Evolutionary conservation across 1,140 invertebrate genomes (phyloP).

Genomic region (Lepidurus couesii): DNA sequence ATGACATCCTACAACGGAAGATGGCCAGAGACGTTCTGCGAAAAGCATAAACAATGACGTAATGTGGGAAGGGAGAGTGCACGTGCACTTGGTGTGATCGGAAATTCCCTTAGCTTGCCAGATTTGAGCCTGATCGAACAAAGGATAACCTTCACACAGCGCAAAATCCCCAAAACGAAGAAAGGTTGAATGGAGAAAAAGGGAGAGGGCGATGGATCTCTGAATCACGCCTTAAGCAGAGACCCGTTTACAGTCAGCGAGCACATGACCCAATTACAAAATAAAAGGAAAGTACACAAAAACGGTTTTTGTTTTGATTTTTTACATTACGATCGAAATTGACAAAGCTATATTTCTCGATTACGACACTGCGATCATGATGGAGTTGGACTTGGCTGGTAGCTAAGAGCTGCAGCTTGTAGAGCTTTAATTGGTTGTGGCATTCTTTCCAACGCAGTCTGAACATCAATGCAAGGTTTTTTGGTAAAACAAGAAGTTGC

Average conservation of each 20-base stretch:
- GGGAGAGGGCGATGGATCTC: too few relatives aligned
- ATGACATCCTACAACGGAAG: background rate
- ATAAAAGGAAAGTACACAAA: too few relatives aligned
- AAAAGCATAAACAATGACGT: background rate
- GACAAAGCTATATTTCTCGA: background rate
- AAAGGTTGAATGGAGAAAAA: background rate
- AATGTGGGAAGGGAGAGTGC: background rate
- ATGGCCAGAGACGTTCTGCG: background rate
- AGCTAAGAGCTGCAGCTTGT: background rate
- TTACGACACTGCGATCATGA: background rate
- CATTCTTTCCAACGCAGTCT: constrained; percentile 13
- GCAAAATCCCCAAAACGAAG: constrained; percentile 13
- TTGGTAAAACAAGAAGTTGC: background rate
- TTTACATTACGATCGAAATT: background rate
- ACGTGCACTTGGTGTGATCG: background rate
- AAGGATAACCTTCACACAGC: background rate
- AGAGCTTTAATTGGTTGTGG: background rate
- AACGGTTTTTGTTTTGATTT: background rate
- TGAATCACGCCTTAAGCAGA: too few relatives aligned
- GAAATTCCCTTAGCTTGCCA: background rate
- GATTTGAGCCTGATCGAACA: constrained; percentile 8
- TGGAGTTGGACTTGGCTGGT: background rate
- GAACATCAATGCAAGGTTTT: background rate
- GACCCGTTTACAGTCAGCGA: too few relatives aligned
- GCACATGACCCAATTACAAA: too few relatives aligned